These are phyloP conservation scores for Drosophila watanabei DNA, from an alignment of 1,140 invertebrate genomes.

Conservation along the genomic window DNA sequence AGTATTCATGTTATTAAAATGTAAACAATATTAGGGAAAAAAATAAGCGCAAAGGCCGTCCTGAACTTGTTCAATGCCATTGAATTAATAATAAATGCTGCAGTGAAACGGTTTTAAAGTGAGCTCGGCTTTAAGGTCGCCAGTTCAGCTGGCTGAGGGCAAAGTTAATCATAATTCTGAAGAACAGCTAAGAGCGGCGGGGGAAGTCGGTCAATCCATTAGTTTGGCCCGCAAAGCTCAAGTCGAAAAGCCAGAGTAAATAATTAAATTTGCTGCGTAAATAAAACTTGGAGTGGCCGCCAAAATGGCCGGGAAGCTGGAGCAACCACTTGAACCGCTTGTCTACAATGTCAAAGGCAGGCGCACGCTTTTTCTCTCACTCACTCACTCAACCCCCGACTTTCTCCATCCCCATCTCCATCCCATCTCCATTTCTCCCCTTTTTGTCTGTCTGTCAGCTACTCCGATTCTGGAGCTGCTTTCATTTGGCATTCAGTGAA, in stretches of 20 bases:
- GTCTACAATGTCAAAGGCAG: constrained; percentile 78
- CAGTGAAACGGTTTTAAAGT: constrained; percentile 1
- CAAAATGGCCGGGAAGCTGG: constrained; percentile 52
- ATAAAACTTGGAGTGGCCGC: constrained; percentile 71
- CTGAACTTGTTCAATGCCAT: background rate
- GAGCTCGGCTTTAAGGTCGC: background rate
- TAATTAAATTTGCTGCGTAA: constrained; percentile 81
- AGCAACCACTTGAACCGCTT: constrained; percentile 60
- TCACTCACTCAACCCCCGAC: background rate
- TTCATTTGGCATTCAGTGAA: constrained; percentile 79
- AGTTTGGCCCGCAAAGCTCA: constrained; percentile 33
- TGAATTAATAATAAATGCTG: constrained; percentile 24
- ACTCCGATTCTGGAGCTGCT: constrained; percentile 50
- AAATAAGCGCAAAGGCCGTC: background rate
- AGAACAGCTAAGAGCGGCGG: background rate
- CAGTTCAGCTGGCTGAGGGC: background rate
- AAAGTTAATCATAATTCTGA: constrained; percentile 41
- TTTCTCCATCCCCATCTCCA: background rate
- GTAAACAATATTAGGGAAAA: constrained; percentile 41
- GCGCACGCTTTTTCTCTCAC: background rate
- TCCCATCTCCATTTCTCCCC: background rate
- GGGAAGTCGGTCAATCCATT: constrained; percentile 37
- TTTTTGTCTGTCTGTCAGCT: constrained; percentile 35
- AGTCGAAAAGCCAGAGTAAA: constrained; percentile 60
- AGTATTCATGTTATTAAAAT: constrained; percentile 55